A percentile compares a stretch with the other conserved stretches of the same genome.
phyloP scores from a whole-genome alignment of 2,797 vertebrate genomes.

The Sandelia bainsii region DNA sequence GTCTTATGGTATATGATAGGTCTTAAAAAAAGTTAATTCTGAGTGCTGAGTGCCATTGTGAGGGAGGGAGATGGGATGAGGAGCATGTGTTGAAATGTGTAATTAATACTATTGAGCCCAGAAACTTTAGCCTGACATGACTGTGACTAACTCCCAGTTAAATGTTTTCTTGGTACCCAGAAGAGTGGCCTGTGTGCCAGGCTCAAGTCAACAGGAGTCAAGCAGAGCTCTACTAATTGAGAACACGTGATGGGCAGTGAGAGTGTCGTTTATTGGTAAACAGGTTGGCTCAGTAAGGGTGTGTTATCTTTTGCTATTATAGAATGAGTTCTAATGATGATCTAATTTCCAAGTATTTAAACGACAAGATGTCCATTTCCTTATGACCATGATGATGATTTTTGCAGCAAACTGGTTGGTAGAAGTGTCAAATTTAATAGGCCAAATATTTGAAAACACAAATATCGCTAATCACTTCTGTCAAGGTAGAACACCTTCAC shows the following conservation, averaged over 20 bases:
- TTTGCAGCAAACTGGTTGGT: too few relatives aligned
- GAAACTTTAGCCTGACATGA: constrained; percentile 75
- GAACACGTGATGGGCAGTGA: constrained; percentile 57
- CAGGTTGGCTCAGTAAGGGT: not conserved
- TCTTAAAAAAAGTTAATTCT: too few relatives aligned
- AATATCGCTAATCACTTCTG: too few relatives aligned
- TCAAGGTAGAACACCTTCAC: not conserved
- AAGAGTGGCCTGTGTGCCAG: constrained; percentile 72
- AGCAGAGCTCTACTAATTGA: constrained; percentile 68
- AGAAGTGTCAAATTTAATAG: not conserved
- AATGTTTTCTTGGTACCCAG: constrained; percentile 82
- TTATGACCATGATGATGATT: too few relatives aligned
- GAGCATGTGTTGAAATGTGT: constrained; percentile 82
- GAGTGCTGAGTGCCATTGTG: constrained; percentile 14
- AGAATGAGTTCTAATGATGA: not conserved
- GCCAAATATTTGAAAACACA: not conserved
- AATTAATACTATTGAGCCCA: constrained; percentile 75
- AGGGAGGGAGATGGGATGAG: constrained; percentile 31
- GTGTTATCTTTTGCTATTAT: constrained; percentile 28
- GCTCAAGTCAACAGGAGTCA: constrained; percentile 68
- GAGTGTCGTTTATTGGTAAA: constrained; percentile 49
- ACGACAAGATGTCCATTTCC: not conserved
- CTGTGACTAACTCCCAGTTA: constrained; percentile 78
- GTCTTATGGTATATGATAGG: too few relatives aligned
- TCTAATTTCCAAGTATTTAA: not conserved